Base-by-base conservation (phyloP, 2,888 invertebrate species). In the Busseola fusca region DNA sequence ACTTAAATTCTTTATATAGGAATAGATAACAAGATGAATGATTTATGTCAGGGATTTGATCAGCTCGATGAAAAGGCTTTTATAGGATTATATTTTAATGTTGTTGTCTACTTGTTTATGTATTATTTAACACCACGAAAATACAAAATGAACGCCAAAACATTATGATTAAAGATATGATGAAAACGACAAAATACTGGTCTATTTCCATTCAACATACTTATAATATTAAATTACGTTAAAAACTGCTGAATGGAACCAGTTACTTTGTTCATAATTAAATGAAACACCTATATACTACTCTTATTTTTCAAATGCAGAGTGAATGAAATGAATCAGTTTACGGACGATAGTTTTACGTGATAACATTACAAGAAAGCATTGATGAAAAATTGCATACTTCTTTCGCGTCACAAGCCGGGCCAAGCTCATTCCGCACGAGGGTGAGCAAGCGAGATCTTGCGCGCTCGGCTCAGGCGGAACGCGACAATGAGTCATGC, bases 201-300 rank as follows among this genome's bases (percentile, higher is more conserved):
- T 16, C 4, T 25, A 10, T 34, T n/a, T 57, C 1, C 14, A 37
- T 42, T 62, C 21, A 37, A 62, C 21, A 3, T 2, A 62, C 18
- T 66, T 66, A 59, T 7, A 14, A 21, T 0, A 54, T 40, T 66
- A 25, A 37, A 67, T 27, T 21, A 65, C 10, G 45, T 37, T 65
- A 5, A 5, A n/a, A 21, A 16, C 16, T 48, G 10, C 10, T 45
- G 6, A 21, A 34, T 9, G 5, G 25, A 34, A 18, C 18, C 18
- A 7, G 7, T 7, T 48, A 21, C 2, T 21, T 48, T 48, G 7
- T 48, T 48, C 21, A 48, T 9, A 21, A 21, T 48, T 21, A 48
- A 21, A 48, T 21, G 21, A 48, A 48, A 21, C 42, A 45, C 18
- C 16, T 18, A 2, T 21, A 1, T 21, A 21, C 4, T 21, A 21